A percentile compares a stretch with the other conserved stretches of the same genome.
These are phyloP conservation scores for Vireo altiloquus DNA, from an alignment of 2,113 vertebrate species.

Conservation along the genomic window DNA sequence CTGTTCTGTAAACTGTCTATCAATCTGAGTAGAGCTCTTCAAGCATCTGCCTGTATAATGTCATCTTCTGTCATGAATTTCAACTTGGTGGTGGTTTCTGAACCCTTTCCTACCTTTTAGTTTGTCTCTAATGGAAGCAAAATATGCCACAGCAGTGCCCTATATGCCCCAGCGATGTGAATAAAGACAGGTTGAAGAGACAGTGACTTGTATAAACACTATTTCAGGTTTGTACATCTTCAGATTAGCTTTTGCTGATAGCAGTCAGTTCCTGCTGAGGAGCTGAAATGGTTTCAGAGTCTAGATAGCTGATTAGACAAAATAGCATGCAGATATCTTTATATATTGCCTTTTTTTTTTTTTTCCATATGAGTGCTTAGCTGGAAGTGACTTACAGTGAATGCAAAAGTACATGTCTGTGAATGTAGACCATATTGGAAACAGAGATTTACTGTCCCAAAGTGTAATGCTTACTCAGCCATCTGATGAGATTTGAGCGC, in stretches of 20 bases:
- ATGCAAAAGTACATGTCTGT: conserved; percentile 63
- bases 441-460: conserved; percentile 79
- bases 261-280: neutral
- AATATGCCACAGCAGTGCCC: neutral
- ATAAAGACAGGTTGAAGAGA: neutral
- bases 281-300: neutral
- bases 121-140: neutral
- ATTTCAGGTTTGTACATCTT: neutral
- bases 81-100: neutral
- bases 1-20: neutral
- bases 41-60: neutral
- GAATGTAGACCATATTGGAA: conserved; percentile 80
- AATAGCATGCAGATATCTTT: conserved; percentile 68
- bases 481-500: conserved; percentile 77
- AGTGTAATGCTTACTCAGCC: conserved; percentile 82
- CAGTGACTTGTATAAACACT: neutral
- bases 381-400: conserved; percentile 70
- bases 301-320: conserved; percentile 54
- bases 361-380: conserved; percentile 51
- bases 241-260: neutral
- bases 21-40: neutral
- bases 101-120: neutral
- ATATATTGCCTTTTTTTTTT: conserved; percentile 40
- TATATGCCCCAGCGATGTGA: neutral
- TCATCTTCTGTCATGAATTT: neutral